Evolutionary conservation across 2,888 invertebrate genomes (phyloP), one percentile per base, ranked within the genome.

Genomic region (Agriopis leucophaearia): DNA sequence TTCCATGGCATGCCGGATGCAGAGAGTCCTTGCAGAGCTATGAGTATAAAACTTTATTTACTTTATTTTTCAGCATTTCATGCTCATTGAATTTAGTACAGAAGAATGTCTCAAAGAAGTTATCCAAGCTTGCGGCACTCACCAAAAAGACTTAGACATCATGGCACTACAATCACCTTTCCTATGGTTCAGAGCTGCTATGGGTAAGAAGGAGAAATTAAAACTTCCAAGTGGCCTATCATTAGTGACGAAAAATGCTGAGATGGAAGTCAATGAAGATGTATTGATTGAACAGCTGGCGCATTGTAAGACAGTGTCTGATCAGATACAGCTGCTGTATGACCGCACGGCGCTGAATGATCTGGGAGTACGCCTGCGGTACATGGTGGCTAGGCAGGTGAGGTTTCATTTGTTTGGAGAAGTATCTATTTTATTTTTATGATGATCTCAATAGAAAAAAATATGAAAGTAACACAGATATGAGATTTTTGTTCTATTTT

Each of bases 311-410:
- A 88, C 89, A 67, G 93, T 96, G 69, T 96, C 96, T 0, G 94
- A 96, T 36, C 97, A 98, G 90, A 96, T 98, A 81, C 83, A 90
- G 56, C 61, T 90, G 27, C 82, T 98, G 16, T 94, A 97, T 84
- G 86, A 95, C 50, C 82, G 83, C 36, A 96, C 96, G 2, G 94
- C 93, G 73, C 85, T 98, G 42, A 96, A 96, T 85, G 98, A 98
- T 77, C 85, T 97, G 18, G 97, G 96, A 13, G 90, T 94, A 1
- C 94, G 98, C 61, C 86, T 98, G 74, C 94, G 98, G 69, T 98
- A 96, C 86, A 89, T 97, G 75, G 96, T 96, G 4, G 97, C 97
- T 0, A 88, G 95, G 74, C 97, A 97, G 91, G 94, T 94, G 64
- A 73, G 76, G 64, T 57, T 27, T 59, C 4, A 16, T 51, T 61